A percentile compares a stretch with the other conserved stretches of the same genome.
Conservation (phyloP, 2,797 vertebrate genomes). For the Rhodeus uyekii region DNA sequence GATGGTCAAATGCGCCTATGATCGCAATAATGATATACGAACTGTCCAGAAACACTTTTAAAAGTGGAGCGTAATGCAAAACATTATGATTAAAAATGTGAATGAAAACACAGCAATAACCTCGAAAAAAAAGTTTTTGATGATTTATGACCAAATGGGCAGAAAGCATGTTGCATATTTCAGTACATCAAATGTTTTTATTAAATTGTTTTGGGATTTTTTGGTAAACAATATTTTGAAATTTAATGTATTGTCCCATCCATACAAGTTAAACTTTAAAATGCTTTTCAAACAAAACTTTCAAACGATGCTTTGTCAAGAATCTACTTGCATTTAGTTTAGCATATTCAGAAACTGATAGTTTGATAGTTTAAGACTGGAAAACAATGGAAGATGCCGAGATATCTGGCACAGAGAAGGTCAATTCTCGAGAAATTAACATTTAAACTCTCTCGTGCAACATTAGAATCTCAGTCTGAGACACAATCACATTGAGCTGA, state of each 20-base stretch:
- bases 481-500: too few relatives aligned
- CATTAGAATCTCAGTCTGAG: too few relatives aligned
- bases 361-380: too few relatives aligned
- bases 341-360: neutral
- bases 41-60: neutral
- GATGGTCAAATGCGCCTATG: neutral
- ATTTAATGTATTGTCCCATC: neutral
- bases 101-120: too few relatives aligned
- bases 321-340: neutral
- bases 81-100: neutral
- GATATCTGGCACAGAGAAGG: too few relatives aligned
- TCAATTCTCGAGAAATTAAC: too few relatives aligned
- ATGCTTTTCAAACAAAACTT: neutral
- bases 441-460: too few relatives aligned
- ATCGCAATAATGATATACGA: neutral
- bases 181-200: neutral
- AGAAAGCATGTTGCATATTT: neutral
- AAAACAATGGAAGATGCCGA: too few relatives aligned
- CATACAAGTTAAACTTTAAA: neutral
- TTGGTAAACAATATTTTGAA: neutral
- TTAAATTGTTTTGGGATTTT: too few relatives aligned
- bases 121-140: too few relatives aligned
- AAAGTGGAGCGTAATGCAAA: neutral
- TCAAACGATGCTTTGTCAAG: neutral
- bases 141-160: neutral